phyloP scores from a whole-genome alignment of 1,140 invertebrate genomes.

The Drosophila dunni region DNA sequence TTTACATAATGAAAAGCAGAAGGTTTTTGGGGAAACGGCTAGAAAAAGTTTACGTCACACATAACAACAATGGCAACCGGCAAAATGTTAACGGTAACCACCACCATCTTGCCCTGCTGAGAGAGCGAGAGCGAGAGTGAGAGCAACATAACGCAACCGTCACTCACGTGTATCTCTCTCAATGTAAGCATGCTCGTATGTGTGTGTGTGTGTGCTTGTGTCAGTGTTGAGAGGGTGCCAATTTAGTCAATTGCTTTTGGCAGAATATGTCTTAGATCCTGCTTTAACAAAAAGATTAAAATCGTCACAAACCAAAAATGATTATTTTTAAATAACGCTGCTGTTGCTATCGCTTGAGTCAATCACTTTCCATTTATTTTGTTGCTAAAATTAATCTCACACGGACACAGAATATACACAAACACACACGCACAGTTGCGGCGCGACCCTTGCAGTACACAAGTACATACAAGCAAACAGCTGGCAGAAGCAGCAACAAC shows the following conservation, averaged over 20 bases:
- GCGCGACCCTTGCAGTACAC: conserved; percentile 51
- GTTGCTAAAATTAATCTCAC: conserved; percentile 69
- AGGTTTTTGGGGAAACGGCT: conserved; percentile 31
- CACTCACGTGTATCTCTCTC: conserved; percentile 31
- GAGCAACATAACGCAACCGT: conserved; percentile 14
- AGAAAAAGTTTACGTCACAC: conserved; percentile 55
- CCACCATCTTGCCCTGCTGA: conserved; percentile 50
- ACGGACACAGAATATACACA: conserved; percentile 27
- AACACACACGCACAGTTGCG: conserved; percentile 31
- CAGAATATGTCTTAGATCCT: conserved; percentile 47
- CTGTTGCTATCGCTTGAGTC: conserved; percentile 26
- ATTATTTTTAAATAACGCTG: conserved; percentile 35
- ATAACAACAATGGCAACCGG: conserved; percentile 54
- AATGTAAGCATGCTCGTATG: not conserved
- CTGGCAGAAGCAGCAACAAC: conserved; percentile 59
- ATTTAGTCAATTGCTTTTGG: conserved; percentile 32
- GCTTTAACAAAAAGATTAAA: conserved; percentile 10
- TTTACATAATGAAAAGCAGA: conserved; percentile 43
- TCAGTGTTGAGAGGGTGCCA: conserved; percentile 50
- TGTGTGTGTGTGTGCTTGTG: not conserved
- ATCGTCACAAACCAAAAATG: conserved; percentile 20
- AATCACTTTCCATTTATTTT: conserved; percentile 70
- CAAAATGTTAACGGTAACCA: conserved; percentile 70
- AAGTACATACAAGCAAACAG: conserved; percentile 68
- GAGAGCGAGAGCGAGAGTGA: conserved; percentile 35